These are phyloP conservation scores for Halictus ligatus DNA, from an alignment of 2,888 invertebrate genomes.

Conservation along the genomic window DNA sequence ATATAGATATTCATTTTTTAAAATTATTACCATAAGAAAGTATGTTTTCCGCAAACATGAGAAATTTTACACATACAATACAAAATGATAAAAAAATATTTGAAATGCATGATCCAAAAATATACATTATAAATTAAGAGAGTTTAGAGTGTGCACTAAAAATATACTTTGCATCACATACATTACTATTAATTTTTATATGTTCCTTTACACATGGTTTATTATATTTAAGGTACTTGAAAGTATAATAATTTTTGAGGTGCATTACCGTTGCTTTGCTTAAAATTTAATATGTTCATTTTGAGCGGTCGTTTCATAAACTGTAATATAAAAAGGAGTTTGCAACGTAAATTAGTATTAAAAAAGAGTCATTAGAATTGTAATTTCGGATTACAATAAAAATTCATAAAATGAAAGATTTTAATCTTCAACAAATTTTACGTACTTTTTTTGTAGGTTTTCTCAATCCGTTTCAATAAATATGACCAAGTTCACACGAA, in stretches of 20 bases:
- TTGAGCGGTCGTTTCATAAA: conserved; percentile 9
- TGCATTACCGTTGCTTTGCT: background rate
- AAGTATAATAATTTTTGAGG: background rate
- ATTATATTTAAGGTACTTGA: conserved; percentile 7
- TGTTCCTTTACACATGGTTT: conserved; percentile 15
- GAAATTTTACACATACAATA: background rate
- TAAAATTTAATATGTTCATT: conserved; percentile 20
- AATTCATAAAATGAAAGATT: background rate
- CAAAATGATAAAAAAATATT: background rate
- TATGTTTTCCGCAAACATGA: background rate
- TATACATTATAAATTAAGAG: conserved; percentile 17
- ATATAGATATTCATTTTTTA: background rate
- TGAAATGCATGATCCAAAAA: background rate
- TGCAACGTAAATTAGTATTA: background rate
- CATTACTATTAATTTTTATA: conserved; percentile 32
- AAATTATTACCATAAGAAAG: background rate
- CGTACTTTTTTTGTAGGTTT: background rate
- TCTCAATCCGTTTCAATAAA: conserved; percentile 13
- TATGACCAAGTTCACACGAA: conserved; percentile 28
- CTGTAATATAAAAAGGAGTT: conserved; percentile 12
- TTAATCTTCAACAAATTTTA: conserved; percentile 8
- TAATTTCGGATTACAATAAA: conserved; percentile 27
- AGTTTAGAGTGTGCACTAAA: conserved; percentile 26
- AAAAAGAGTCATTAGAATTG: conserved; percentile 9
- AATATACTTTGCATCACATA: conserved; percentile 17